Base-by-base conservation (phyloP, 2,113 vertebrate species). In the Dendropsophus ebraccatus region DNA sequence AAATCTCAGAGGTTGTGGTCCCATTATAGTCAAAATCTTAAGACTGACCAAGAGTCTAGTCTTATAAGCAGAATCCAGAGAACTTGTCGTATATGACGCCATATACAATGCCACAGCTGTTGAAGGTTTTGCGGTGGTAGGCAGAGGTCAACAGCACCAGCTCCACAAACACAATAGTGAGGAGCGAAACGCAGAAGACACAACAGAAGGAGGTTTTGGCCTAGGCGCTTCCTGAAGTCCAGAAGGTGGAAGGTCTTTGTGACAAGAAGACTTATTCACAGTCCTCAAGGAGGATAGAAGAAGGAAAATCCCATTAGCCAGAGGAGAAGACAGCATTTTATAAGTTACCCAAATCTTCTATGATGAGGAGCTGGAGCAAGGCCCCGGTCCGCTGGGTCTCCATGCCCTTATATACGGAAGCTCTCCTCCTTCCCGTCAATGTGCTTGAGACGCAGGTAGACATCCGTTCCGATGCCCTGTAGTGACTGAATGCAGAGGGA, bases 401-500 rank as follows among this genome's bases (percentile, higher is more conserved):
- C 13, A 12, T 10, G 84, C 74, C 30, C 0, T 30, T 75, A 99
- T 90, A 99, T 96, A 30, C 97, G 92, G 94, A 98, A 99, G 89
- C 97, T 99, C 91, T 98, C 97, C 87, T 94, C 97, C 86, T 96
- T 96, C 82, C 97, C 97, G 32, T 98, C 97, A 4, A 98, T 98
- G 93, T 99, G 97, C 50, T 95, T 95, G 87, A 99, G 94, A 6
- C 96, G 95, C 87, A 99, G 94, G 91, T 99, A 99, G 41, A 97
- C 95, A 4, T 99, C 97, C 0, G 97, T 99, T 86, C 97, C 97
- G n/a, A 99, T 97, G 82, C 97, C 97, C 92, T 98, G 97, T 92
- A 99, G 94, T 5, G 96, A 97, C 93, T 98, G 97, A 28, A 97
- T 87, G 72, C 92, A 87, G 84, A 99, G 92, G 1, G 97, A 98